Percentiles rank a stretch among this genome's conserved stretches.
phyloP scores from a whole-genome alignment of 2,888 invertebrate genomes.

The Tenthredo livida region DNA sequence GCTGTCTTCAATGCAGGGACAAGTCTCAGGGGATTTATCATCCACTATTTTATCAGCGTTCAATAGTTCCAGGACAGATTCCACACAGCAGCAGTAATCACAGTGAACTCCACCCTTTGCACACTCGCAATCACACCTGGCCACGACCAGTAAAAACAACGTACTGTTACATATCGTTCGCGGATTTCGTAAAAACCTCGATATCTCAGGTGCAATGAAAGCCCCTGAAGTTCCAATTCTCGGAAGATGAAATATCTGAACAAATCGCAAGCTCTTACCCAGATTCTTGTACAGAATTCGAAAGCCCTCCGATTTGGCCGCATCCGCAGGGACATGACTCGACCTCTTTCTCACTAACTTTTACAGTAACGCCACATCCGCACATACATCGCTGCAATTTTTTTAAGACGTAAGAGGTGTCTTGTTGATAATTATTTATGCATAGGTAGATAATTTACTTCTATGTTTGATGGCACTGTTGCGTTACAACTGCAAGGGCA shows the following conservation, averaged over 20 bases:
- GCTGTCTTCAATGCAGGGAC: slow-evolving; percentile 29
- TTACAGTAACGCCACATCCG: slow-evolving; percentile 57
- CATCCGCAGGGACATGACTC: slow-evolving; percentile 60
- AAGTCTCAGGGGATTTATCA: slow-evolving; percentile 30
- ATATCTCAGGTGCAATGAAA: neutral
- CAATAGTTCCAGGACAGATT: slow-evolving; percentile 26
- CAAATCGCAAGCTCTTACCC: neutral
- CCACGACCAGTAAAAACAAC: neutral
- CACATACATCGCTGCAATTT: slow-evolving; percentile 59
- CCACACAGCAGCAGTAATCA: slow-evolving; percentile 43
- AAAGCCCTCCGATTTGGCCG: slow-evolving; percentile 14
- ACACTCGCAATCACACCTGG: slow-evolving; percentile 48
- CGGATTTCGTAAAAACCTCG: too few relatives aligned
- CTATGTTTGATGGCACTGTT: neutral
- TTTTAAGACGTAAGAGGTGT: neutral
- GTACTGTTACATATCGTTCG: neutral
- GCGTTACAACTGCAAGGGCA: slow-evolving; percentile 22
- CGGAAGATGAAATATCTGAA: neutral
- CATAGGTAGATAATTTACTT: neutral
- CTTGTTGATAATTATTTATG: neutral
- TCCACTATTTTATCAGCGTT: slow-evolving; percentile 2
- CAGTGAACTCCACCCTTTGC: slow-evolving; percentile 36
- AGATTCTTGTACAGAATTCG: neutral
- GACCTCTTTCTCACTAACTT: slow-evolving; percentile 31
- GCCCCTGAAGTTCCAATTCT: neutral